A percentile compares a stretch with the other conserved stretches of the same genome.
These are phyloP conservation scores for Epicampocera succincta DNA, from an alignment of 2,888 invertebrate genomes.

Conservation along the genomic window DNA sequence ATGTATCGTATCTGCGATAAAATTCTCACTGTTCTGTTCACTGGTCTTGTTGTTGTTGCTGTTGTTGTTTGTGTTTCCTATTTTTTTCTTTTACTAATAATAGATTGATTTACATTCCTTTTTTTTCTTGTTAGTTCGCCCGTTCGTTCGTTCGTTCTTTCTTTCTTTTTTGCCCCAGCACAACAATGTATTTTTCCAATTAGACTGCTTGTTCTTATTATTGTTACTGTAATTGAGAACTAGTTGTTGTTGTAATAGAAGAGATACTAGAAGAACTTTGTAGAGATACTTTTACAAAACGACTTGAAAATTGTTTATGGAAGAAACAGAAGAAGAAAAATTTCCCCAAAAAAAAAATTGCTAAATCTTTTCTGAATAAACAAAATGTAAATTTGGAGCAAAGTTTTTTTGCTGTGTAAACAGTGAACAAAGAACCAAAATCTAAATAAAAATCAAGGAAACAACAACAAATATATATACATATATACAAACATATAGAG, in stretches of 20 bases:
- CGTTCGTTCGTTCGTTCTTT: too few species aligned
- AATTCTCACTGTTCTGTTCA: neutral
- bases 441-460: neutral
- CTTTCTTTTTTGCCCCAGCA: constrained; percentile 19
- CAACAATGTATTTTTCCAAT: constrained; percentile 49
- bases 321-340: neutral
- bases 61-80: constrained; percentile 10
- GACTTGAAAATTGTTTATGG: neutral
- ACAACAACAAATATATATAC: too few species aligned
- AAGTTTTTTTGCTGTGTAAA: constrained; percentile 30
- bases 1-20: constrained; percentile 3
- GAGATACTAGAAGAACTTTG: neutral
- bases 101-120: constrained; percentile 54
- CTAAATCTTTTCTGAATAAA: constrained; percentile 25
- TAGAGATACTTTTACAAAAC: neutral
- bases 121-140: too few species aligned
- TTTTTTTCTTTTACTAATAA: constrained; percentile 39
- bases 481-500: too few species aligned
- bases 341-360: neutral
- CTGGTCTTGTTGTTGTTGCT: neutral
- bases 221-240: constrained; percentile 15
- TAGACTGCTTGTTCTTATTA: constrained; percentile 10
- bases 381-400: constrained; percentile 9
- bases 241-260: constrained; percentile 1
- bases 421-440: neutral